Base-by-base conservation (phyloP, 2,888 invertebrate genomes). In the Dromius quadrimaculatus region DNA sequence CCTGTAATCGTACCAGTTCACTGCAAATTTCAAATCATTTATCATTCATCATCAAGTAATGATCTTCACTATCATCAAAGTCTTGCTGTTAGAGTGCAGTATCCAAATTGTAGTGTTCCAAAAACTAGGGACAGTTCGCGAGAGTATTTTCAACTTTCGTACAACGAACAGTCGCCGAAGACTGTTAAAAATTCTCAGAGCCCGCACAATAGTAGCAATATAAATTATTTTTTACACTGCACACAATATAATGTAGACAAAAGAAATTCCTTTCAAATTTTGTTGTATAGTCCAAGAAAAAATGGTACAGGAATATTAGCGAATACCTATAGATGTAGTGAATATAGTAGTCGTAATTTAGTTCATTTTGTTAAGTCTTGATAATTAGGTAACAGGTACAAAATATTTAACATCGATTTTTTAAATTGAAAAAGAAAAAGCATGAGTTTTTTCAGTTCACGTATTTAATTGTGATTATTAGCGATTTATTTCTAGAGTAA, bases 331-430 rank as follows among this genome's bases (percentile, higher is more conserved):
- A 54, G 15, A 54, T 54, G 23, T 54, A 54, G 50, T 54, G 28
- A 23, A 17, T 54, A 54, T 23, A 28, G 28, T 54, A 54, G 28
- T 28, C 50, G 50, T 54, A 59, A 59, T 36, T 59, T 59, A 59
- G 59, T 59, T 59, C 59, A 59, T 36, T 59, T 59, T 28, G 38
- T 59, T 36, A 59, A 59, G 19, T 59, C 59, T 38, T 59, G 59
- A 59, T 59, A 59, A 59, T 38, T 36, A 59, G 59, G 36, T 59
- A 59, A 36, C 5, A 23, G 28, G 50, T 54, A 54, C 59, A 38
- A 59, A 36, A n/a, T 59, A 59, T 20, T 47, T 47, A 47, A 59
- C 59, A 59, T 59, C 59, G 59, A 59, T 59, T 59, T 59, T 59
- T 28, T 20, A 59, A 59, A 59, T 59, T 59, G 20, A 36, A 23